Base-by-base conservation (phyloP, 2,888 invertebrate genomes). In the Ornithoptera alexandrae region DNA sequence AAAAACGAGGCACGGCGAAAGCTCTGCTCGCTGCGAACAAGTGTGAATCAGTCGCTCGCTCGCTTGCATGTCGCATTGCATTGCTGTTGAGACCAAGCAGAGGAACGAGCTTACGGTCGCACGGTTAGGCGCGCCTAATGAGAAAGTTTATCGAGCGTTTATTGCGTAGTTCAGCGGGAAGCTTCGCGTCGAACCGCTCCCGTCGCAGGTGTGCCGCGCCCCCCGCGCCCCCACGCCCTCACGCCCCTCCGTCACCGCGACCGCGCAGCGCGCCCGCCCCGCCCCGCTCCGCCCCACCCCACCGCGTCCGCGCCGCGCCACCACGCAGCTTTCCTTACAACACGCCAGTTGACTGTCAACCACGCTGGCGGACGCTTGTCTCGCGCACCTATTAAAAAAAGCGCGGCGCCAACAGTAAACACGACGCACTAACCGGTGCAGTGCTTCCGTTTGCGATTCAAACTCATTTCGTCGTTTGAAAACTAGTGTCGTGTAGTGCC, bases 81-180 rank as follows among this genome's bases (percentile, higher is more conserved):
- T 83, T 86, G 86, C 85, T 83, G 84, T 86, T 84, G 74, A 86
- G 86, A 84, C 84, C 86, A 83, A 84, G 84, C 84, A 85, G 85
- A 88, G 84, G 85, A 87, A 86, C 86, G 86, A 90, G 89, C 90
- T 92, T 91, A 88, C 87, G 86, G 89, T 91, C 91, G 87, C 89
- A 91, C 90, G 88, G 89, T 90, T 89, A 90, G 89, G 88, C 90
- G 89, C 89, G 90, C 89, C 90, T 91, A 91, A 91, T 92, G 91
- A 91, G 91, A 92, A 92, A 92, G 90, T 92, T 91, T 92, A 92
- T 92, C 90, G 91, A 92, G 91, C 92, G 92, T 89, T 91, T 92
- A 92, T 91, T 92, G 91, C 92, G 91, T 91, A 90, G 90, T 82
- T 81, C 85, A 86, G 90, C 89, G 89, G 88, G 89, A 90, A 90